Base-by-base conservation (phyloP, 2,113 vertebrate species). In the Nettapus auritus region DNA sequence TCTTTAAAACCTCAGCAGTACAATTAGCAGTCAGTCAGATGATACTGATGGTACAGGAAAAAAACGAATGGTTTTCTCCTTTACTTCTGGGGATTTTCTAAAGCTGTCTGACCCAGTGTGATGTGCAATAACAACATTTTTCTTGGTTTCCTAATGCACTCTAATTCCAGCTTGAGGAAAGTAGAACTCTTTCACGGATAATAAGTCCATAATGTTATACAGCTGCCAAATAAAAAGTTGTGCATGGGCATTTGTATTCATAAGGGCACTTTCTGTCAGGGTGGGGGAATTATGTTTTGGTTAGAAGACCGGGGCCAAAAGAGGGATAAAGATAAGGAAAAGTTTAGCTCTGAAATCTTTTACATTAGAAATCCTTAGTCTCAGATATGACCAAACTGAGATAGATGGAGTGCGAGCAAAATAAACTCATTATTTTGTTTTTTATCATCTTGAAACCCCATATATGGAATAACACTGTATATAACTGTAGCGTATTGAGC, bases 11-110 rank as follows among this genome's bases (percentile, higher is more conserved):
- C 92, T 95, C 89, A 89, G 56, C 80, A 83, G 79, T 87, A 95
- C 92, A 96, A 96, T 97, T 96, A 97, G 83, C 77, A 68, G 86
- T 88, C 3, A 23, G 77, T 91, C 93, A 94, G 88, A 95, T 91
- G 88, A 97, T 93, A 93, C 95, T 48, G 88, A 89, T 95, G 85
- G 82, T 93, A 85, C 63, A 93, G 82, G 71, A 88, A 73, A 94
- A 96, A 95, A 93, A 28, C 5, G 0, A 92, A 82, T 62, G 66
- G 29, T 93, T 96, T 96, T 89, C 76, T 94, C 38, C 82, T 96
- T 91, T 94, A 73, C 59, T 94, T 89, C 59, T 91, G 93, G 33
- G 86, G 73, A 69, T 94, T 96, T 96, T 96, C 82, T 95, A 88
- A 96, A 96, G 83, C 89, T 90, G 68, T 69, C 71, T 93, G 82